Evolutionary conservation across 1,140 invertebrate species (phyloP).

Genomic region (Drosophila sproati): DNA sequence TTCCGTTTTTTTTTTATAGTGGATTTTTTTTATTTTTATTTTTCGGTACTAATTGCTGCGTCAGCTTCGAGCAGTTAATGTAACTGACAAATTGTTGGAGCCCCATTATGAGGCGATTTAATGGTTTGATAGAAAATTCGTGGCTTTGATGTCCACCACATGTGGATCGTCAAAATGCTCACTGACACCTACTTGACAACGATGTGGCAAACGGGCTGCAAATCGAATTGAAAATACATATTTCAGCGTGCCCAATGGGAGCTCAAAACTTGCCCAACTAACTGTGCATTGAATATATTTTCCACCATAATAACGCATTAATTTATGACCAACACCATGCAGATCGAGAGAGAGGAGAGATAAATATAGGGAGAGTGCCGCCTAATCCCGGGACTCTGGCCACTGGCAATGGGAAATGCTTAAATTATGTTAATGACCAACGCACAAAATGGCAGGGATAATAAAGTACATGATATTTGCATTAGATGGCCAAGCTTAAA

Average conservation of each 20-base stretch:
- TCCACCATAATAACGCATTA: slow-evolving; percentile 19
- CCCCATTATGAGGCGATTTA: slow-evolving; percentile 57
- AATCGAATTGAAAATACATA: slow-evolving; percentile 12
- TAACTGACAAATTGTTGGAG: slow-evolving; percentile 62
- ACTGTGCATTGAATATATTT: background rate
- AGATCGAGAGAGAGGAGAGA: background rate
- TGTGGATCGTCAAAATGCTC: slow-evolving; percentile 19
- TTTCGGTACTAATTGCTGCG: slow-evolving; percentile 6
- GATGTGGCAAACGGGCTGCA: slow-evolving; percentile 21
- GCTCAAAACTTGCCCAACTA: background rate
- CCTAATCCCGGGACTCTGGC: background rate
- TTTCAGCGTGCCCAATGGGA: background rate
- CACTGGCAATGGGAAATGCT: slow-evolving; percentile 45
- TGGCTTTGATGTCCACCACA: slow-evolving; percentile 9
- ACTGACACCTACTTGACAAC: slow-evolving; percentile 32
- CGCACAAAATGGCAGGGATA: slow-evolving; percentile 12
- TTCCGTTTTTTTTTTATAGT: slow-evolving; percentile 25
- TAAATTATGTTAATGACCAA: slow-evolving; percentile 61
- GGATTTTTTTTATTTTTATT: slow-evolving; percentile 6
- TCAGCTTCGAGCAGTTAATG: slow-evolving; percentile 19
- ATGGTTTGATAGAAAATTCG: slow-evolving; percentile 17
- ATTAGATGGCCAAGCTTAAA: slow-evolving; percentile 37
- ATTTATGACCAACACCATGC: slow-evolving; percentile 21
- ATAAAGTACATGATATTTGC: slow-evolving; percentile 63
- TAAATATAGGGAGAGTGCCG: too few species aligned